Conservation (phyloP, 2,797 vertebrate species). For the Loriculus beryllinus region DNA sequence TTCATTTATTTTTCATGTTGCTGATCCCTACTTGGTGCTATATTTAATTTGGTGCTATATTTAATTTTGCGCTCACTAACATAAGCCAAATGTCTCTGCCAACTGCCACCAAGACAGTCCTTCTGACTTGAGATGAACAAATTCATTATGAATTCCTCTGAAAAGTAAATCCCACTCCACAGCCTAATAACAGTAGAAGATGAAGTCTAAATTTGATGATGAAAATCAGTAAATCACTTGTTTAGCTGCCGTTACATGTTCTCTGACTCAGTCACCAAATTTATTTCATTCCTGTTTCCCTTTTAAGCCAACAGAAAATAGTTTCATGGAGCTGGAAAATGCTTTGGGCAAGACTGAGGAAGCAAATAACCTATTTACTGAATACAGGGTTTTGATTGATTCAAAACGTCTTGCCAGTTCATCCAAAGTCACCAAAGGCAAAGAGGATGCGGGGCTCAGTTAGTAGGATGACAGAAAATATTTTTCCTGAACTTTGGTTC, state of each 20-base stretch:
- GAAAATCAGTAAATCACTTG: conserved; percentile 23
- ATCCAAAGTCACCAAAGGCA: neutral
- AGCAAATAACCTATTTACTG: conserved; percentile 13
- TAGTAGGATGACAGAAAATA: neutral
- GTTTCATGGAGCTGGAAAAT: neutral
- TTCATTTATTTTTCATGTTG: neutral
- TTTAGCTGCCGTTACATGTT: neutral
- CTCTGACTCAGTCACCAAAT: neutral
- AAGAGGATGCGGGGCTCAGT: neutral
- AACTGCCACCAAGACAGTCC: neutral
- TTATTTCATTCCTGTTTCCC: neutral
- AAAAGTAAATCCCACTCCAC: neutral
- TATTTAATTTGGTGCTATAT: neutral
- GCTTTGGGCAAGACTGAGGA: conserved; percentile 9
- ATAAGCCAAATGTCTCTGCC: neutral
- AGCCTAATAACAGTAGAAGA: neutral
- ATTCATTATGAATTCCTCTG: neutral
- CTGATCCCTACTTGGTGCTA: neutral
- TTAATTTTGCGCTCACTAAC: neutral
- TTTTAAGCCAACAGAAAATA: conserved; percentile 30
- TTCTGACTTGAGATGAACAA: neutral
- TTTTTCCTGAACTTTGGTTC: neutral
- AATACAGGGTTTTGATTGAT: neutral
- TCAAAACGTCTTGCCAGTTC: neutral
- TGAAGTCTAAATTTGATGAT: neutral